These are phyloP conservation scores for Eremobia ochroleuca DNA, from an alignment of 2,888 invertebrate species.

Conservation along the genomic window DNA sequence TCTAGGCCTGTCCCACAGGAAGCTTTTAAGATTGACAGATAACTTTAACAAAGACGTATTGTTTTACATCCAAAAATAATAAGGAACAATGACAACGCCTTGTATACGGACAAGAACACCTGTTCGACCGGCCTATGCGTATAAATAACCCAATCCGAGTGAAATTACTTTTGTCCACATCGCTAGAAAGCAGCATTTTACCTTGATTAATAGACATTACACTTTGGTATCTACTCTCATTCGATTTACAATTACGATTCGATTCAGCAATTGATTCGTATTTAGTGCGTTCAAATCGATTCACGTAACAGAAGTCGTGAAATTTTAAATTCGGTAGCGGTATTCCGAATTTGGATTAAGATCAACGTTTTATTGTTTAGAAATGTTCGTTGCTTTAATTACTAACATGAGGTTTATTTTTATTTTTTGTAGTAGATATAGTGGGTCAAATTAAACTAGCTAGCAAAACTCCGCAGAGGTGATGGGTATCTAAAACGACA, in stretches of 20 bases:
- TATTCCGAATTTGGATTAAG: slow-evolving; percentile 52
- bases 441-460: not conserved
- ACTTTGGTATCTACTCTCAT: slow-evolving; percentile 80
- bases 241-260: slow-evolving; percentile 81
- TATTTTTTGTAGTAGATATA: not conserved
- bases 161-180: slow-evolving; percentile 87
- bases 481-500: too few relatives aligned
- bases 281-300: slow-evolving; percentile 66
- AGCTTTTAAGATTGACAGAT: not conserved
- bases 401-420: not conserved
- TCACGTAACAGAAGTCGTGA: slow-evolving; percentile 71
- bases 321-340: slow-evolving; percentile 64
- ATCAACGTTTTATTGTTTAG: slow-evolving; percentile 33
- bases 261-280: slow-evolving; percentile 75
- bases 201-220: slow-evolving; percentile 64
- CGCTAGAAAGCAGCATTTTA: slow-evolving; percentile 77
- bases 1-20: not conserved
- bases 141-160: slow-evolving; percentile 87
- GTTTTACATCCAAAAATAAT: not conserved
- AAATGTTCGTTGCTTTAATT: slow-evolving; percentile 13
- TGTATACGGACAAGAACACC: slow-evolving; percentile 81
- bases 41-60: not conserved
- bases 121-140: slow-evolving; percentile 77
- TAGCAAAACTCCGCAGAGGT: too few relatives aligned
- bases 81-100: slow-evolving; percentile 65